Percentiles rank a stretch among this genome's conserved stretches.
Evolutionary conservation across 2,113 vertebrate genomes (phyloP).

Genomic region (Melanerpes aurifrons): DNA sequence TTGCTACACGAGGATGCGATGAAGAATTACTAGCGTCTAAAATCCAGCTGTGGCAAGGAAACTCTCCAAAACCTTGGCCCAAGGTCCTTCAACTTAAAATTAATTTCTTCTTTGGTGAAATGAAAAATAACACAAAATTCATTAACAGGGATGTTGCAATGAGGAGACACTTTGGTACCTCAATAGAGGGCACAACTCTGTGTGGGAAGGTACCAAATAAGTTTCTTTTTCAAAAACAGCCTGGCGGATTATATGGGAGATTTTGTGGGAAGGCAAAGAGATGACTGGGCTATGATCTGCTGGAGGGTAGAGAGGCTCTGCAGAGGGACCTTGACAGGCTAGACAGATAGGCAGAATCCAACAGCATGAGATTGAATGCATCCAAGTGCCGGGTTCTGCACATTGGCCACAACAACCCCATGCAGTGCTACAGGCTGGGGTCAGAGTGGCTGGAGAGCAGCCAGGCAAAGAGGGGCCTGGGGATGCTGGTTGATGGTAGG

Average conservation of each 20-base stretch:
- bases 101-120: neutral
- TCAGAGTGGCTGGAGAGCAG: no score
- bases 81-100: neutral
- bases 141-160: neutral
- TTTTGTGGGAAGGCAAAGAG: neutral
- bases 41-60: neutral
- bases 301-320: no score
- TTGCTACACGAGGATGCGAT: neutral
- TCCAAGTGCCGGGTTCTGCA: no score
- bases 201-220: neutral
- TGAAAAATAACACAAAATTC: neutral
- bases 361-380: no score
- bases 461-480: no score
- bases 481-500: no score
- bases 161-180: neutral
- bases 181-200: neutral
- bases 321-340: no score
- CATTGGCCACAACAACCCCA: no score
- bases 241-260: fast-evolving
- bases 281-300: neutral
- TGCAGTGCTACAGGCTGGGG: no score
- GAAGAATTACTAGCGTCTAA: neutral
- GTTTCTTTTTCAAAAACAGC: neutral
- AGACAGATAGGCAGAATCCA: no score
- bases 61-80: neutral